Base-by-base conservation (phyloP, 2,888 invertebrate species). In the Dyspetes luteomarginatus region DNA sequence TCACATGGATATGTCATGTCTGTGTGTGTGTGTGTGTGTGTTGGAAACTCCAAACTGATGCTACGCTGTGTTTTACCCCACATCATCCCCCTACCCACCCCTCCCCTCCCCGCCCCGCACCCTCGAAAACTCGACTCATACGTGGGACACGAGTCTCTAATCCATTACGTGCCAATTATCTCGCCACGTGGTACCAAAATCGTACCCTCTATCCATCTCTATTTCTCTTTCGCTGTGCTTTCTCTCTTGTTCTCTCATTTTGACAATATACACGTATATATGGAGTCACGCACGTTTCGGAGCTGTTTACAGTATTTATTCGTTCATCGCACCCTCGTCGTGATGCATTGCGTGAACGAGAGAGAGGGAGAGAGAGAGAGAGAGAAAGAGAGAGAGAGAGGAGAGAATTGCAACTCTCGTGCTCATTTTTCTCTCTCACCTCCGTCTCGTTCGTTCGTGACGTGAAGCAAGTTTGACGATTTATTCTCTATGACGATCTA, bases 101-200 rank as follows among this genome's bases (percentile, higher is more conserved):
- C 68, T 26, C 43, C 22, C 73, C 67, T 78, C 65, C 80, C 26
- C 24, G 26, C 45, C 12, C 50, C 48, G 43, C 19, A 28, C 56
- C 15, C 74, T 52, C 56, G 28, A 19, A 30, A 48, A 56, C 82
- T 22, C 73, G 60, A 56, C 24, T 36, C 52, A 76, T 81, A 78
- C 84, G 82, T 65, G 67, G 82, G 69, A 79, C 79, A 82, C 79
- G 82, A 84, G 81, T 82, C 84, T 83, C 83, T 82, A 83, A 83
- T 82, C 82, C 83, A 83, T 85, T 83, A 85, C 83, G 83, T 84
- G 82, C 84, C 85, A 85, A 85, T 84, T 84, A 85, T 83, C 78
- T 83, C 82, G 76, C 85, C 84, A 81, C 83, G 83, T 84, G 81
- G 83, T 84, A 83, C 76, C 75, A 52, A 52, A 74, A n/a, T 78